These are phyloP conservation scores for Lasioglossum pauxillum DNA, from an alignment of 2,888 invertebrate genomes.

Conservation along the genomic window DNA sequence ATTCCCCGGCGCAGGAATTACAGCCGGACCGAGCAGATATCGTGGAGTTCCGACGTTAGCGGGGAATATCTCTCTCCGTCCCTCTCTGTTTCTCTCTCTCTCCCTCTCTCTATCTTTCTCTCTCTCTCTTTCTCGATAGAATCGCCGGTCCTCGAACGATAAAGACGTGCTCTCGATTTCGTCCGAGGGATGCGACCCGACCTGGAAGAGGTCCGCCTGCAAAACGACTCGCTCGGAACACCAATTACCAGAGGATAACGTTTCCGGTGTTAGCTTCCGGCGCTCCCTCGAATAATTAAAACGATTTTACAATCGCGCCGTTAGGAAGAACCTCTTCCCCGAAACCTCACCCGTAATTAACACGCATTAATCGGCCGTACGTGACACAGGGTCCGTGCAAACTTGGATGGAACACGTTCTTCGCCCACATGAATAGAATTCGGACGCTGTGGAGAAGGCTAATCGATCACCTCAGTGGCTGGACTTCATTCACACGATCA, in stretches of 20 bases:
- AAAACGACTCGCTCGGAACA: conserved; percentile 13
- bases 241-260: conserved; percentile 38
- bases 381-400: not conserved
- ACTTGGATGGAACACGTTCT: not conserved
- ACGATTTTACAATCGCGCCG: conserved; percentile 33
- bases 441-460: not conserved
- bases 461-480: not conserved
- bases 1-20: conserved; percentile 59
- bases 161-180: conserved; percentile 50
- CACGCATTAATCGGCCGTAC: conserved; percentile 14
- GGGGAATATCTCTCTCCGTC: not conserved
- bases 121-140: conserved; percentile 22
- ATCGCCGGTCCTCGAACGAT: conserved; percentile 44
- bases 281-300: conserved; percentile 41
- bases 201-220: not conserved
- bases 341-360: conserved; percentile 33
- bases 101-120: not conserved
- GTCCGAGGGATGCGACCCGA: not conserved
- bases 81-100: not conserved
- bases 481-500: not conserved
- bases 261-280: conserved; percentile 11
- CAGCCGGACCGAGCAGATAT: conserved; percentile 59
- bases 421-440: not conserved
- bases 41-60: conserved; percentile 60
- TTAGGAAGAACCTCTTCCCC: not conserved